These are phyloP conservation scores for Prunella himalayana DNA, from an alignment of 2,113 vertebrate species.

Conservation along the genomic window DNA sequence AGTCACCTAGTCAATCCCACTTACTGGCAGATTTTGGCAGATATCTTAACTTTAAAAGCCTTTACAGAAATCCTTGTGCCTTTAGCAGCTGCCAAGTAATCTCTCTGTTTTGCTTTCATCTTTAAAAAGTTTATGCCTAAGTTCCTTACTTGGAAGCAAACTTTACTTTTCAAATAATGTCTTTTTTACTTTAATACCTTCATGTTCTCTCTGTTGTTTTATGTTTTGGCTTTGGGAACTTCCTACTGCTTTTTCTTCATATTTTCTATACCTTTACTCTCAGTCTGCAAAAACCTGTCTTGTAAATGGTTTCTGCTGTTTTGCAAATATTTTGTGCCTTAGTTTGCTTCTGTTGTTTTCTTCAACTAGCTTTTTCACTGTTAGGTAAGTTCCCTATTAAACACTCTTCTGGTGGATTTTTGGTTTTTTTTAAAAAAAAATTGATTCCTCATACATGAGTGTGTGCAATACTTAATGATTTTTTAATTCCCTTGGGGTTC, in stretches of 20 bases:
- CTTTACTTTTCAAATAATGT: background rate
- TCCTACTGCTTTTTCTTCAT: background rate
- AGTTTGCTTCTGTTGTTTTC: background rate
- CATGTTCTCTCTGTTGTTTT: background rate
- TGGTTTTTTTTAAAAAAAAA: background rate
- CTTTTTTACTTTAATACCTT: background rate
- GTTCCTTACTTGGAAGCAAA: background rate
- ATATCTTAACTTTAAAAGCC: background rate
- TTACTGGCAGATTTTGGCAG: background rate
- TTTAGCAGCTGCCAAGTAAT: background rate
- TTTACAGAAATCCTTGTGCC: background rate
- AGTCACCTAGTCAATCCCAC: background rate
- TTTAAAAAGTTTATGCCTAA: background rate
- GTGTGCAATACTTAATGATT: background rate
- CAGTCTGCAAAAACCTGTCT: background rate
- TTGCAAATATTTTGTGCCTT: background rate
- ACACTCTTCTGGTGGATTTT: background rate
- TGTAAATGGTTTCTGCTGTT: background rate
- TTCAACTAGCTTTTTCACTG: background rate
- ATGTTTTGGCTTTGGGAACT: background rate
- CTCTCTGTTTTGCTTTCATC: background rate
- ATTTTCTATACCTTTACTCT: background rate
- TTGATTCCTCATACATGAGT: background rate
- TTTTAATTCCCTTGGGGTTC: background rate
- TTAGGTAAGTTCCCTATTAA: background rate